phyloP scores from a whole-genome alignment of 2,797 vertebrate genomes.

The Holocentrus rufus region DNA sequence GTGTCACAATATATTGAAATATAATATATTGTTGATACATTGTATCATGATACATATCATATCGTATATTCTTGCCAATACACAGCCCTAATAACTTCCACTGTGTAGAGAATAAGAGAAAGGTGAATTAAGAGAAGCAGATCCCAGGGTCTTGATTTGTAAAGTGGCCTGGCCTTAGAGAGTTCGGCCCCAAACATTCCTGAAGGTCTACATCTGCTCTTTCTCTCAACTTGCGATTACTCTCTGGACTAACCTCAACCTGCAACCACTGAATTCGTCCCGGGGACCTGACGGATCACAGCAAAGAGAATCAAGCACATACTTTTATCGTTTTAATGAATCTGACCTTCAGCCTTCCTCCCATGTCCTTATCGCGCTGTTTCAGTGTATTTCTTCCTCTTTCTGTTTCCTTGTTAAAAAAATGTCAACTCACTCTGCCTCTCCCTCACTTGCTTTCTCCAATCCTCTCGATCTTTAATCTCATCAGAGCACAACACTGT shows the following conservation, averaged over 20 bases:
- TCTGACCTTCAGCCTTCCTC: slow-evolving; percentile 71
- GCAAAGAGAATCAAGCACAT: slow-evolving; percentile 64
- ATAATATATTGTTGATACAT: too few relatives aligned
- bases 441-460: slow-evolving; percentile 30
- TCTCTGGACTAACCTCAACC: too few relatives aligned
- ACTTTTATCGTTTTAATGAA: slow-evolving; percentile 77
- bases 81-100: slow-evolving; percentile 9
- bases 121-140: background rate
- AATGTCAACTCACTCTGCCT: slow-evolving; percentile 49
- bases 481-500: slow-evolving; percentile 48
- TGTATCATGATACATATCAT: too few relatives aligned
- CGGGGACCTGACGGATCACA: slow-evolving; percentile 53
- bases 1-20: too few relatives aligned
- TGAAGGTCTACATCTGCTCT: too few relatives aligned
- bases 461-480: slow-evolving; percentile 55
- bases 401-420: slow-evolving; percentile 66
- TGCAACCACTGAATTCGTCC: background rate
- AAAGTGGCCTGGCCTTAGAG: too few relatives aligned
- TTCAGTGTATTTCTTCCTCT: slow-evolving; percentile 55
- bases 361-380: slow-evolving; percentile 57
- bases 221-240: too few relatives aligned
- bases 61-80: too few relatives aligned
- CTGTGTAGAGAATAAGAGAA: background rate
- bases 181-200: too few relatives aligned
- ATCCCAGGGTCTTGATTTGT: background rate